Base-by-base conservation (phyloP, 2,888 invertebrate species). In the Pseudeuparius sepicola region DNA sequence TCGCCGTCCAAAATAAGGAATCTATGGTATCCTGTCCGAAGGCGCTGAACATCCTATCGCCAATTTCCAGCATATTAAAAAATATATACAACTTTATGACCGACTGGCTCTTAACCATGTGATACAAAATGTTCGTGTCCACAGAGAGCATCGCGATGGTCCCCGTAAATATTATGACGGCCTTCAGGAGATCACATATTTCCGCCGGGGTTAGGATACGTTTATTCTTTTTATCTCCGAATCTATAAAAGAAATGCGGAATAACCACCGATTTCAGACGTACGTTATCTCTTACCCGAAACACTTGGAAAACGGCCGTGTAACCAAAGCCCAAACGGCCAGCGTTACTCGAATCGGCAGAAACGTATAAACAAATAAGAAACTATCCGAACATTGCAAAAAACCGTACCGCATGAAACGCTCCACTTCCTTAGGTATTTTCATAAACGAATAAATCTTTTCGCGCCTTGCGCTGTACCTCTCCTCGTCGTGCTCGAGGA, bases 11-110 rank as follows among this genome's bases (percentile, higher is more conserved):
- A 57, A 96, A 89, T 26, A 98, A 65, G 2, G 97, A 90, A 70
- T 99, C 98, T 43, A 99, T 83, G 5, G 92, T 90, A 57, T 99
- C 98, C 66, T 98, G 94, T 1, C 97, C 96, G 65, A 94, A 92
- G 17, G 92, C 90, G 37, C 94, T 94, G 56, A 97, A 84, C 45
- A 98, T 65, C 43, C 93, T 72, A 65, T 98, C 98, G 9, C 92
- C 93, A 31, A 94, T 93, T 68, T 99, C 98, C 39, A 98, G 66
- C 94, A 98, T 98, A 61, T 99, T 99, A 63, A 92, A 99, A 67
- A 98, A 96, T 58, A 99, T 94, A 59, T 99, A 99, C 46, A 99
- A 67, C 58, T 99, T 99, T 63, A 99, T 97, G 42, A 97, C 93
- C 46, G 96, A 94, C 59, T 99, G 98, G 53, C 94, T 94, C 60